Conservation (phyloP, 2,113 vertebrate species). For the Hoplias malabaricus region DNA sequence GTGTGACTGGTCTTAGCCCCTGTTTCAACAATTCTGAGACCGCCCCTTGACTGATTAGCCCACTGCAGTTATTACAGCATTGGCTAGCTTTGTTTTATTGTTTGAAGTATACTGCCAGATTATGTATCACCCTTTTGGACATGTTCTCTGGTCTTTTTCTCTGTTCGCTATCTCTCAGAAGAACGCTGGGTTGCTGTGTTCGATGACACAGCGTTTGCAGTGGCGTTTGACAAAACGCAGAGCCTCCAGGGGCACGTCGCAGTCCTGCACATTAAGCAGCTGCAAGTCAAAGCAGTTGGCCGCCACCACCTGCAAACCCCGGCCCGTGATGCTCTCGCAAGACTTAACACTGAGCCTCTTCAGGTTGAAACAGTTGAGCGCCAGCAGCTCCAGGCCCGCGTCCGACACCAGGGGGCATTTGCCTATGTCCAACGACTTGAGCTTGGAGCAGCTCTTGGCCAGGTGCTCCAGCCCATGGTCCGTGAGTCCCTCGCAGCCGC, state of each 20-base stretch:
- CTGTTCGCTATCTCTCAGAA: slow-evolving; percentile 70
- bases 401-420: slow-evolving; percentile 87
- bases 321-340: slow-evolving; percentile 85
- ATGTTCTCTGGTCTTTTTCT: background rate
- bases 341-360: slow-evolving; percentile 88
- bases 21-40: too few species aligned
- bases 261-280: slow-evolving; percentile 88
- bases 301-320: slow-evolving; percentile 86
- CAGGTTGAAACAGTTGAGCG: slow-evolving; percentile 87
- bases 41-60: too few species aligned
- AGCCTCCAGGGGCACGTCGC: slow-evolving; percentile 84
- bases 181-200: slow-evolving; percentile 90
- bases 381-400: slow-evolving; percentile 83
- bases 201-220: slow-evolving; percentile 86
- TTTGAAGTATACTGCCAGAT: too few species aligned
- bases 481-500: slow-evolving; percentile 88
- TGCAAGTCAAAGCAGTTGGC: slow-evolving; percentile 90
- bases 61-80: too few species aligned
- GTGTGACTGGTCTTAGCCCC: too few species aligned
- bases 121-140: background rate
- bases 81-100: too few species aligned
- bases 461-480: slow-evolving; percentile 88
- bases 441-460: slow-evolving; percentile 86
- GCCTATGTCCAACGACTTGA: slow-evolving; percentile 86
- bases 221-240: slow-evolving; percentile 86